Base-by-base conservation (phyloP, 2,888 invertebrate species). In the Troides helena region DNA sequence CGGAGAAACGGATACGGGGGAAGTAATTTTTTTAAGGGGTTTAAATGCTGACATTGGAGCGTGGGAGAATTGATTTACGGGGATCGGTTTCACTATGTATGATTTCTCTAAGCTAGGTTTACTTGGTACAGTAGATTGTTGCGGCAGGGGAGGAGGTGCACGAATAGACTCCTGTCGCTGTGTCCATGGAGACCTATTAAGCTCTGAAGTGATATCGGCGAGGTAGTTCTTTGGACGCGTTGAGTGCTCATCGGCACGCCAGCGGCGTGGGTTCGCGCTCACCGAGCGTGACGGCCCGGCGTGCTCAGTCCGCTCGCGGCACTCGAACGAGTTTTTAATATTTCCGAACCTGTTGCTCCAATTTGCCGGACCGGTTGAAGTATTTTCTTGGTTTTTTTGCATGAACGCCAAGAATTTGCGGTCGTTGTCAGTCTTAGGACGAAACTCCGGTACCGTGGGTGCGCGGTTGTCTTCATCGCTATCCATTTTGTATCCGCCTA, bases 261-360 rank as follows among this genome's bases (percentile, higher is more conserved):
- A 95, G 77, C 95, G 95, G 59, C 91, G 93, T 1, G 94, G 90
- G 64, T 88, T 89, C 0, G 89, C 82, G 74, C 90, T 93, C n/a
- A 91, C 87, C 7, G 92, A 88, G n/a, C 91, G 80, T 68, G 85
- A 84, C 67, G 79, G 80, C 50, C 64, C 68, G 18, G 36, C n/a
- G 59, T 74, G 74, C 23, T 87, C 88, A 2, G 85, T 86, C 1
- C 79, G 81, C 58, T 90, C 90, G 21, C 86, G 92, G 60, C 93
- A 94, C 81, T 98, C 97, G 81, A 98, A 98, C 0, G 95, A 93
- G 56, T 96, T 96, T 84, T 97, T 97, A 53, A 98, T 96, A 77
- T 96, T 95, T 0, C 96, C 96, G 81, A 98, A 98, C 73, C 97
- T 94, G 78, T 93, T 96, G 77, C 95, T 96, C 97, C 98, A 98